Percentiles rank a stretch among this genome's conserved stretches.
These are phyloP conservation scores for Papilio xuthus DNA, from an alignment of 1,140 invertebrate genomes.

Conservation along the genomic window DNA sequence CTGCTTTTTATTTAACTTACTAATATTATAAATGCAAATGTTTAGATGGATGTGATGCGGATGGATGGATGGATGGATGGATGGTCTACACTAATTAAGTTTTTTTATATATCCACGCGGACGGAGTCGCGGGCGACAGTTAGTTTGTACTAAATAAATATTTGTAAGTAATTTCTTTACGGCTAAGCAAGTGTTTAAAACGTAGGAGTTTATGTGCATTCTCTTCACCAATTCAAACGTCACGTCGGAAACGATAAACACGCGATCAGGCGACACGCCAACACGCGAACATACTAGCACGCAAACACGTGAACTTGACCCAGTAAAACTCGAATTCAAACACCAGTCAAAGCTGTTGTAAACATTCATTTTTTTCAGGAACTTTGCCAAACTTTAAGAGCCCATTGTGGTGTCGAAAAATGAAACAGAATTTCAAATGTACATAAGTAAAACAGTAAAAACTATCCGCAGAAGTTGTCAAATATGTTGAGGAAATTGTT, in stretches of 20 bases:
- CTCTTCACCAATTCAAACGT: neutral
- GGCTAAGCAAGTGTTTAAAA: no score
- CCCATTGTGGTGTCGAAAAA: constrained; percentile 8
- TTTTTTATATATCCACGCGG: no score
- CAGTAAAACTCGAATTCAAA: neutral
- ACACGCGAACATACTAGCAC: neutral
- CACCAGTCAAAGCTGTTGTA: constrained; percentile 21
- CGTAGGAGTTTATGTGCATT: no score
- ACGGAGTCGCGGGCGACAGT: no score
- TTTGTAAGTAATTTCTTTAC: no score
- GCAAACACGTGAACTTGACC: constrained; percentile 14
- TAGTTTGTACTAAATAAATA: neutral
- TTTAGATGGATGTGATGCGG: no score
- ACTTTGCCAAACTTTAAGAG: constrained; percentile 35
- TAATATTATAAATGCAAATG: no score
- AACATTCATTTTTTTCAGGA: constrained; percentile 36
- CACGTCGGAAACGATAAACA: neutral
- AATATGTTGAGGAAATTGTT: neutral
- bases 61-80: no score
- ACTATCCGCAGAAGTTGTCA: neutral
- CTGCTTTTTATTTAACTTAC: no score
- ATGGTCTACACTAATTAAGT: no score
- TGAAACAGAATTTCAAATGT: constrained; percentile 35
- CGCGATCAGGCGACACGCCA: no score
- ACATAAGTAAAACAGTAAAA: constrained; percentile 23